Evolutionary conservation across 2,888 invertebrate species (phyloP).

Genomic region (Erebia aethiops): DNA sequence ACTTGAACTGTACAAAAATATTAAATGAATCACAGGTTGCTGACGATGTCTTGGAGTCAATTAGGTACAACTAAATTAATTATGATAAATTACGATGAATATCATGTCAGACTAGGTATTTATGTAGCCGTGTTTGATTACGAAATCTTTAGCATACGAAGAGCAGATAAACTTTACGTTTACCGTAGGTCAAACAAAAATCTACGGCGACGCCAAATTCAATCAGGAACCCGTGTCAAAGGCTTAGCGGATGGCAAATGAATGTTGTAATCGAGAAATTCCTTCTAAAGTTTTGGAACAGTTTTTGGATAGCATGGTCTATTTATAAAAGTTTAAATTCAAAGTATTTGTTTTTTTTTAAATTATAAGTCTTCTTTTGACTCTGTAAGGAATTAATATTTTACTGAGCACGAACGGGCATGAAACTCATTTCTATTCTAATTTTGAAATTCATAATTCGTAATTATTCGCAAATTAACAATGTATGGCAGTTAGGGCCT

Average conservation of each 20-base stretch:
- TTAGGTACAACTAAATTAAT: background rate
- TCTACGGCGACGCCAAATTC: conserved; percentile 25
- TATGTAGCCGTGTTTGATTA: background rate
- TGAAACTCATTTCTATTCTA: no score
- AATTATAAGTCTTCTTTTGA: no score
- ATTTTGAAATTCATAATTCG: no score
- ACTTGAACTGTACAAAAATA: background rate
- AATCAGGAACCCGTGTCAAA: conserved; percentile 30
- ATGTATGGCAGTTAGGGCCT: no score
- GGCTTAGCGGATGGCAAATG: conserved; percentile 34
- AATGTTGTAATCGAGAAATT: conserved; percentile 35
- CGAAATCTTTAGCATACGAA: background rate
- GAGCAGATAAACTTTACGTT: background rate
- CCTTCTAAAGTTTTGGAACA: conserved; percentile 14
- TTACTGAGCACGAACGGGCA: no score
- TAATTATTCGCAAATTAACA: no score
- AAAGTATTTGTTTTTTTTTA: background rate
- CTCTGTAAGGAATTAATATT: no score
- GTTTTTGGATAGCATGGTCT: background rate
- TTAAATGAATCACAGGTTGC: conserved; percentile 13
- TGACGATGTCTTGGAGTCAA: conserved; percentile 1
- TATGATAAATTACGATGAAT: background rate
- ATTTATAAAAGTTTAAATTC: background rate
- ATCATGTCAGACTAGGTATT: background rate
- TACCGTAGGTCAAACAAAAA: conserved; percentile 9